phyloP scores from a whole-genome alignment of 2,888 invertebrate genomes.

The Oxyteleia sp. region DNA sequence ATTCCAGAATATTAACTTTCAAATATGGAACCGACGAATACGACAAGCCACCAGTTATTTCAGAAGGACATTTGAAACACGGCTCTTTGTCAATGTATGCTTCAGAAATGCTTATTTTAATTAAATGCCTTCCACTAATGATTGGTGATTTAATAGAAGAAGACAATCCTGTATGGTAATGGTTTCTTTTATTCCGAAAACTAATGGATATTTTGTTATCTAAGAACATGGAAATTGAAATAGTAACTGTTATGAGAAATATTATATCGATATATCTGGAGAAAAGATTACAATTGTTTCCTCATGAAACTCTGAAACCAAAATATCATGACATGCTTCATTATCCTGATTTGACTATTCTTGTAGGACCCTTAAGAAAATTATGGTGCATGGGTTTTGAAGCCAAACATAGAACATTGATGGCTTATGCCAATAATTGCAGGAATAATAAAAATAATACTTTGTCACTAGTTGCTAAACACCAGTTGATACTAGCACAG shows the following conservation, averaged over 20 bases:
- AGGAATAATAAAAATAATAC: constrained; percentile 15
- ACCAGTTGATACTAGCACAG: constrained; percentile 7
- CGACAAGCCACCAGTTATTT: constrained; percentile 65
- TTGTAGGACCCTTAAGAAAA: constrained; percentile 17
- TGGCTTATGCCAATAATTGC: constrained; percentile 18
- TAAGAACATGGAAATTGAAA: constrained; percentile 34
- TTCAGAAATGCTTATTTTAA: constrained; percentile 63
- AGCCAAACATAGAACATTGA: constrained; percentile 30
- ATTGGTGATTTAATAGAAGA: constrained; percentile 52
- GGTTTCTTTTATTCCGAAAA: constrained; percentile 55
- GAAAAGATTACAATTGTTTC: constrained; percentile 42
- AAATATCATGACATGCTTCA: constrained; percentile 55
- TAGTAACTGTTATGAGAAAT: constrained; percentile 20
- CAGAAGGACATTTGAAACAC: constrained; percentile 42
- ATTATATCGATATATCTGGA: constrained; percentile 35
- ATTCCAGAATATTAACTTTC: constrained; percentile 40
- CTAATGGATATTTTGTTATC: constrained; percentile 57
- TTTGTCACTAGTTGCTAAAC: constrained; percentile 6
- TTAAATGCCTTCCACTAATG: constrained; percentile 54
- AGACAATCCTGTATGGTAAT: constrained; percentile 47
- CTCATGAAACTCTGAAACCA: constrained; percentile 35
- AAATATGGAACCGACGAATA: constrained; percentile 49
- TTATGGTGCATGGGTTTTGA: constrained; percentile 46
- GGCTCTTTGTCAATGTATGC: constrained; percentile 54
- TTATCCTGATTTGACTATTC: constrained; percentile 27